Evolutionary conservation across 2,888 invertebrate genomes (phyloP), one percentile per base, ranked within the genome.

Genomic region (Falcaria lacertinaria): DNA sequence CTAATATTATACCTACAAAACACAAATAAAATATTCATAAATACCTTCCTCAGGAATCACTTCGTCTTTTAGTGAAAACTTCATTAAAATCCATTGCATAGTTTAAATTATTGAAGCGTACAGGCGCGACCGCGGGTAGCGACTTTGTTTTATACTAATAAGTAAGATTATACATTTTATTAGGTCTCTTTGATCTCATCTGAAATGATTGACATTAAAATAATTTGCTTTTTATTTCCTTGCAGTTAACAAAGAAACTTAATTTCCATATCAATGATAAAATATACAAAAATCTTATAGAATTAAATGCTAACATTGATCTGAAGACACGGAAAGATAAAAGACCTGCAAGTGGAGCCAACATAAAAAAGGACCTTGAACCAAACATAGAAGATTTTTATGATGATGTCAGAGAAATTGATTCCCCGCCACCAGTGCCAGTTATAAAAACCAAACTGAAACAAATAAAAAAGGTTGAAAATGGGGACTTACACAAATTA

Each of bases 361-460:
- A 28, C 11, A 28, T 48, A 1, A 86, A 81, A 58, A 78, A 66
- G 50, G 90, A 90, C 48, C 47, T 84, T 0, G 90, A 89, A 54
- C 90, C 90, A 5, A 80, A 81, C 43, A 80, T 89, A 45, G 85
- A 89, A 54, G 90, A 90, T 47, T 90, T 90, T 50, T 82, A 66
- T 42, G 67, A 80, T 54, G 74, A 83, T 41, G 72, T 74, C n/a
- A 65, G 61, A 37, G 80, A 80, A 47, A 44, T 47, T 35, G 89
- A 89, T 52, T 45, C 61, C 0, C 60, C 73, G 11, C 86, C 86
- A 1, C 63, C 50, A 4, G 76, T 89, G 36, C 76, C 80, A 33
- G 44, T 77, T 5, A 45, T 74, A 8, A 80, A 74, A 60, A 72
- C 70, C 1, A 88, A 81, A 53, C 72, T 77, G 37, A 85, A 60